These are phyloP conservation scores for Steinernema scapterisci DNA, from an alignment of 2,888 invertebrate genomes.

Conservation along the genomic window DNA sequence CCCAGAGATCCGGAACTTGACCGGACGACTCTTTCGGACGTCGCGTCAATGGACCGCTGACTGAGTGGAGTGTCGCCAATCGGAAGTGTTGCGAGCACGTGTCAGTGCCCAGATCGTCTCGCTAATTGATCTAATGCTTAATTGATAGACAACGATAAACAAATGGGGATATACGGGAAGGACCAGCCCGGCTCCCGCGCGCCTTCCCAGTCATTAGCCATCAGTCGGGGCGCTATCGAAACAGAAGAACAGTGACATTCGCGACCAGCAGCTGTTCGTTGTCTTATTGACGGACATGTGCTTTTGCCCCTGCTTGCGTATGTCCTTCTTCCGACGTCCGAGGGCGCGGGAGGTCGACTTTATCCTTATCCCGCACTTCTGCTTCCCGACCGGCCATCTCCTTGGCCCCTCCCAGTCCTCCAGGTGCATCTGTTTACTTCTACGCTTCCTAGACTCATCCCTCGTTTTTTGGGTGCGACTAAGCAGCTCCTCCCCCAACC, in stretches of 20 bases:
- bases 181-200: background rate
- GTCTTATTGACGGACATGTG: constrained; percentile 30
- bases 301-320: constrained; percentile 30
- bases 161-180: constrained; percentile 13
- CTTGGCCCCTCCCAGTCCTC: background rate
- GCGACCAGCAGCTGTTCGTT: constrained; percentile 30
- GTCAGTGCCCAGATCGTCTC: constrained; percentile 28
- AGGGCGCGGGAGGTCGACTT: constrained; percentile 23
- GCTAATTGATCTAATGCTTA: constrained; percentile 25
- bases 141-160: constrained; percentile 28
- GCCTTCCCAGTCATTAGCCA: constrained; percentile 20
- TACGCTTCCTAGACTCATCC: background rate
- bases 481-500: constrained; percentile 23
- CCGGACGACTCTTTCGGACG: background rate
- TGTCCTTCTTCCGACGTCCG: constrained; percentile 19
- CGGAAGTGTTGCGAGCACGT: constrained; percentile 29
- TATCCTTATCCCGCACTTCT: constrained; percentile 11
- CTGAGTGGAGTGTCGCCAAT: constrained; percentile 1
- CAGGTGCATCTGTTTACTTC: constrained; percentile 30
- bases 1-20: background rate
- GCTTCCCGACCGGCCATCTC: background rate
- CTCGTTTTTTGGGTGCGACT: background rate
- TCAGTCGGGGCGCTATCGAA: constrained; percentile 8
- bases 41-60: constrained; percentile 10
- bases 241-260: constrained; percentile 29